A percentile compares a stretch with the other conserved stretches of the same genome.
Conservation (phyloP, 2,797 vertebrate species). For the Parauchenoglanis ngamensis region DNA sequence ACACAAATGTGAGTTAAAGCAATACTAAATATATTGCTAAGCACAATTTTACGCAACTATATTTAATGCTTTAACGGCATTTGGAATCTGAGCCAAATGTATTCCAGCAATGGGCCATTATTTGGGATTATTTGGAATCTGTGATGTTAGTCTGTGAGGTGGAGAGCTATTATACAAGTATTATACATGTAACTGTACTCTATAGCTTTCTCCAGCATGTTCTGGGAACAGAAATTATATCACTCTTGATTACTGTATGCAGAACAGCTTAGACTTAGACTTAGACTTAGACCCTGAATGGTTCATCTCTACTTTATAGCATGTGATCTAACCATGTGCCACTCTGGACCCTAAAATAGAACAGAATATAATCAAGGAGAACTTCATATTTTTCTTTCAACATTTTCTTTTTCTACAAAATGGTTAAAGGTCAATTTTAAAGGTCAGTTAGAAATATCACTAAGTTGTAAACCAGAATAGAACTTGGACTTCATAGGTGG, state of each 20-base stretch:
- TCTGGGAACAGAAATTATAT: neutral
- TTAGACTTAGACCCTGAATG: neutral
- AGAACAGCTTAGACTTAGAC: neutral
- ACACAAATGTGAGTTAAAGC: neutral
- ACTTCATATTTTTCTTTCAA: neutral
- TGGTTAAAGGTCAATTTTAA: neutral
- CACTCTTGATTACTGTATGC: neutral
- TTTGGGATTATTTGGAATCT: neutral
- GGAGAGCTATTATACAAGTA: neutral
- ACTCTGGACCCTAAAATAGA: neutral
- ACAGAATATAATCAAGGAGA: neutral
- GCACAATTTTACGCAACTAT: neutral
- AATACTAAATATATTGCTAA: neutral
- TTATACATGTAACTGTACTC: neutral
- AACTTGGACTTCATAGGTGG: neutral
- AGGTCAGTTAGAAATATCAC: neutral
- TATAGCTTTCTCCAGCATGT: neutral
- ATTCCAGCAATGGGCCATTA: neutral
- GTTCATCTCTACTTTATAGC: neutral
- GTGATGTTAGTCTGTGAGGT: neutral
- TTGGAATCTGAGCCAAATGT: too few species aligned
- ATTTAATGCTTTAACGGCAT: too few species aligned
- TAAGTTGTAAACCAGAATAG: neutral
- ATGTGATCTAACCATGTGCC: neutral
- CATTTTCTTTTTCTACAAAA: neutral